These are phyloP conservation scores for Bucco capensis DNA, from an alignment of 2,113 vertebrate species.

Conservation along the genomic window DNA sequence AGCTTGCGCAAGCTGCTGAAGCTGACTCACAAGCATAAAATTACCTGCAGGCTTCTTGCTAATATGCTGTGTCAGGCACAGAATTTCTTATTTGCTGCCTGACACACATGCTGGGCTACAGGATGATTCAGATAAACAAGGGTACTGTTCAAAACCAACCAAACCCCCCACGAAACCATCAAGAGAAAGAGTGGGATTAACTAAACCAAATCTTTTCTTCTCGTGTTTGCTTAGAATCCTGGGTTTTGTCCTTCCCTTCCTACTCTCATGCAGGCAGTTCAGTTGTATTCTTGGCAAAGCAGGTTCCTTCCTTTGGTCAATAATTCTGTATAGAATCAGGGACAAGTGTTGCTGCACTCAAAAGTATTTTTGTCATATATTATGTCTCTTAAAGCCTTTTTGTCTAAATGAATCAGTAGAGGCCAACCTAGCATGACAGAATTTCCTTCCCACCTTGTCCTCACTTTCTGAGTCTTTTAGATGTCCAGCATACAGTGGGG, in stretches of 20 bases:
- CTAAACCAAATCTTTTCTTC: not conserved
- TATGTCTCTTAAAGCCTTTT: constrained; percentile 49
- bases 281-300: constrained; percentile 35
- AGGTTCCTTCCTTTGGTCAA: constrained; percentile 15
- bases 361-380: not conserved
- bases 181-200: not conserved
- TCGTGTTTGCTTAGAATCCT: not conserved
- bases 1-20: constrained; percentile 55
- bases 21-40: constrained; percentile 38
- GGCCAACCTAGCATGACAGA: not conserved
- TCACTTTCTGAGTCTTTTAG: not conserved
- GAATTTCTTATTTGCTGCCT: not conserved
- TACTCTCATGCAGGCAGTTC: not conserved
- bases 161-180: not conserved
- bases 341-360: constrained; percentile 56
- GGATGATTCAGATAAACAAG: not conserved
- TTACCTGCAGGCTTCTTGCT: constrained; percentile 57
- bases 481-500: constrained; percentile 15
- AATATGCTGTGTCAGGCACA: constrained; percentile 4
- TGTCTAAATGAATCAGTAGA: not conserved
- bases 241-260: not conserved
- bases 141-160: not conserved
- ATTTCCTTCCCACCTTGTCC: not conserved
- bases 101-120: not conserved
- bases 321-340: constrained; percentile 39